Evolutionary conservation across 2,113 vertebrate species (phyloP), one percentile per base, ranked within the genome.

Genomic region (Campylomormyrus tamandua): DNA sequence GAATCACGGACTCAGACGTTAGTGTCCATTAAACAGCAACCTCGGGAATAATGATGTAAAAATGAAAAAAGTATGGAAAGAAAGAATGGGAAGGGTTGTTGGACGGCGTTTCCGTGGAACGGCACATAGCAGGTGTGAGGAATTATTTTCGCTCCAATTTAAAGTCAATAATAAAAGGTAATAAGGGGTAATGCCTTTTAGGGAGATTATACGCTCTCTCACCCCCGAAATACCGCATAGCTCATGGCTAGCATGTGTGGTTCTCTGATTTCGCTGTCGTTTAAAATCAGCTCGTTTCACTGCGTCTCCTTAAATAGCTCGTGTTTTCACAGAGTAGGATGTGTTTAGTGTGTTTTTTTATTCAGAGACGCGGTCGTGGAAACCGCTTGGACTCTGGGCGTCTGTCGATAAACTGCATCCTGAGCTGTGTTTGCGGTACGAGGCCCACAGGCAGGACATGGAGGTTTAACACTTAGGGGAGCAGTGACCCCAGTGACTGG

Each of bases 181-280:
- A 77, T 85, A 49, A 46, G 35, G 49, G 83, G 83, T 85, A 45
- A 48, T 85, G 10, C 83, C 83, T 85, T 85, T 85, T 85, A 85
- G 15, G 39, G 24, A 49, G 83, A 49, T n/a, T 85, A 85, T 49
- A 85, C 49, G 21, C 42, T 84, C 83, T 48, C 49, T 85, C 48
- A 48, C 83, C 83, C 46, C 45, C 24, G 5, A 80, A 80, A 80
- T 17, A 42, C 74, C 35, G 35, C 74, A 21, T 15, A 42, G 2
- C 35, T 15, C 74, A 80, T 17, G 74, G 31, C 35, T 80, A 42
- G 35, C 74, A 70, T 13, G 62, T 80, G 74, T 19, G 31, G 17
- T 13, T 39, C 35, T 80, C 31, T 35, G 74, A 39, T 80, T 80
- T 19, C 27, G 31, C 74, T 17, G 35, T 80, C 11, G 35, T 39